A percentile compares a stretch with the other conserved stretches of the same genome.
These are phyloP conservation scores for Myanophis thanlyinensis DNA, from an alignment of 2,113 vertebrate genomes.

Conservation along the genomic window DNA sequence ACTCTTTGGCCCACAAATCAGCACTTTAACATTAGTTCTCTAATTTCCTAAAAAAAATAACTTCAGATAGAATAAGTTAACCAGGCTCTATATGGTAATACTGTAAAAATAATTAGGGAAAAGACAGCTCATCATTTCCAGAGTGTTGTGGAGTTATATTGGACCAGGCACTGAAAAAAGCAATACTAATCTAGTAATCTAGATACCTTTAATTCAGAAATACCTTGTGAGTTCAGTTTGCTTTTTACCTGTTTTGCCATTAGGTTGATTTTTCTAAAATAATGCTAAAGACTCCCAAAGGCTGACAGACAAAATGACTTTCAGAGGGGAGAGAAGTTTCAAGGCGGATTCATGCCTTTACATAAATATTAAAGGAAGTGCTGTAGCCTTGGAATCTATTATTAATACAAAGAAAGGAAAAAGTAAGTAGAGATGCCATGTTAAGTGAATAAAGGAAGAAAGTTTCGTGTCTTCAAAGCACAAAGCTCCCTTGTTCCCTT, in stretches of 20 bases:
- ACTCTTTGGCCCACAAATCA: not conserved
- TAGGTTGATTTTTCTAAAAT: not conserved
- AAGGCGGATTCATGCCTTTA: not conserved
- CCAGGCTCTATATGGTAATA: not conserved
- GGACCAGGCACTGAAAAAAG: not conserved
- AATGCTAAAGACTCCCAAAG: not conserved
- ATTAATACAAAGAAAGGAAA: slow-evolving; percentile 19
- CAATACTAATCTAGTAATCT: not conserved
- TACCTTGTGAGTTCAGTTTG: not conserved
- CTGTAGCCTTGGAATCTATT: slow-evolving; percentile 21
- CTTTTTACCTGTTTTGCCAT: not conserved
- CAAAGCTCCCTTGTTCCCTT: slow-evolving; percentile 68
- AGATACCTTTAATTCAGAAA: not conserved
- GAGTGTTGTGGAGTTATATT: not conserved
- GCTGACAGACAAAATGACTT: not conserved
- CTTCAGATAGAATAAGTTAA: not conserved
- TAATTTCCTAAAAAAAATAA: not conserved
- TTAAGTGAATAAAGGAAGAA: slow-evolving; percentile 36
- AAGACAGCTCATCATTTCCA: not conserved
- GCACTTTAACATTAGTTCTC: not conserved
- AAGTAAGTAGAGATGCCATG: slow-evolving; percentile 39
- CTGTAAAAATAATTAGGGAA: not conserved
- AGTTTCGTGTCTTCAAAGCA: slow-evolving; percentile 54
- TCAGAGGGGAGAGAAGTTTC: not conserved
- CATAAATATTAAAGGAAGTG: slow-evolving; percentile 23